Percentiles rank a stretch among this genome's conserved stretches.
Evolutionary conservation across 2,888 invertebrate species (phyloP).

Genomic region (Tinea pellionella): DNA sequence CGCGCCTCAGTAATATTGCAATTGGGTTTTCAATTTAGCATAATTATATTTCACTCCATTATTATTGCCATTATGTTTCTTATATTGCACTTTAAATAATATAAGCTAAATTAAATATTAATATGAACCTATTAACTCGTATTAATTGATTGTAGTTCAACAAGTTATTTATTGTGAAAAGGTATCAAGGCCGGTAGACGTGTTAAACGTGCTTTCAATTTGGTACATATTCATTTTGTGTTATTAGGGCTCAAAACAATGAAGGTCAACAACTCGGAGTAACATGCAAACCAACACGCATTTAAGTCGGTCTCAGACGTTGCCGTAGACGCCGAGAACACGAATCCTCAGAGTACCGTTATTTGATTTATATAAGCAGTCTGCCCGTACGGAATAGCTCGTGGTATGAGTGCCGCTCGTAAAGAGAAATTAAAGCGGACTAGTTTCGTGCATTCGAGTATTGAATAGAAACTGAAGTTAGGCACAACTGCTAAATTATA

Average conservation of each 20-base stretch:
- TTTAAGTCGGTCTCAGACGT: constrained; percentile 29
- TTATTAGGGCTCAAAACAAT: neutral
- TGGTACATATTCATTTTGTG: neutral
- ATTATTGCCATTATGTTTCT: neutral
- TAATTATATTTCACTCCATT: too few relatives aligned
- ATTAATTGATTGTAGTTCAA: neutral
- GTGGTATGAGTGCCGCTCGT: neutral
- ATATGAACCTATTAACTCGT: too few relatives aligned
- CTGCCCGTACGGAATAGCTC: neutral
- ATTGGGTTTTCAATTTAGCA: too few relatives aligned
- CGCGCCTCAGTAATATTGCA: too few relatives aligned
- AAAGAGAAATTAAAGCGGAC: constrained; percentile 5
- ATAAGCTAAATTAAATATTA: too few relatives aligned
- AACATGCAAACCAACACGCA: constrained; percentile 26
- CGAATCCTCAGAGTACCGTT: constrained; percentile 19
- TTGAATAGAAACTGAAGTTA: neutral
- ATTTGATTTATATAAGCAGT: neutral
- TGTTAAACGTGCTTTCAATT: neutral
- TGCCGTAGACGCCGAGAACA: constrained; percentile 31
- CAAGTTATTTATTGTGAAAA: neutral
- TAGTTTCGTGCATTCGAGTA: neutral
- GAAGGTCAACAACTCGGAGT: neutral
- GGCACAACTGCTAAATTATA: neutral
- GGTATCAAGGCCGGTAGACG: neutral
- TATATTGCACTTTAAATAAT: neutral